Base-by-base conservation (phyloP, 2,797 vertebrate species). In the Hipposideros larvatus region DNA sequence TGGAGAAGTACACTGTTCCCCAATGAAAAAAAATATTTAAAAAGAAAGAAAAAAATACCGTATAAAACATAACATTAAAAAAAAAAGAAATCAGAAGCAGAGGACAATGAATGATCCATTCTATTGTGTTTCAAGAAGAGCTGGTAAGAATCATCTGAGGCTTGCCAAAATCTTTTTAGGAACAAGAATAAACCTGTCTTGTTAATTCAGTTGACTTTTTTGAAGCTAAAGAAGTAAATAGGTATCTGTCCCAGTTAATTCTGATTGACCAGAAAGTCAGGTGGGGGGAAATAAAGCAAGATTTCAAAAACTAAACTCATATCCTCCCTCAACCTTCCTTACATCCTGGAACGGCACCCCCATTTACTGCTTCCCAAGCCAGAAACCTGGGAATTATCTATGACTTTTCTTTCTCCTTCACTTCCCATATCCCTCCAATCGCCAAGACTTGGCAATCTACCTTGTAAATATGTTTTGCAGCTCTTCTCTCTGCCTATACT, bases 151-250 rank as follows among this genome's bases (percentile, higher is more conserved):
- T 26, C 26, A 46, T 53, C 10, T 3, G 6, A 80, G 88, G 88
- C 57, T 51, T 61, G 90, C 46, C 61, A 61, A 63, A 75, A 65
- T 53, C 85, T 66, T 82, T 66, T 79, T n/a, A 61, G 43, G 43
- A 82, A 93, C 83, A 96, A 97, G 97, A 96, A 46, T 65, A 80
- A 93, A 95, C 94, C 43, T 87, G 89, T 57, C 55, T 91, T 66
- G 63, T 68, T 84, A 90, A 96, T 84, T 85, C 34, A 92, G 68
- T 1, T 24, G 31, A 87, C 66, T 73, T 83, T 75, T 95, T 83
- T 84, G 90, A 95, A 96, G 86, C 41, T 92, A 80, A 16, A 86
- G 65, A 92, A 65, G 82, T 73, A 91, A 85, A 66, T 0, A 96
- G 66, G 87, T 61, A 48, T 82, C 82, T 94, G 63, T 10, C 83